Conservation (phyloP, 2,888 invertebrate genomes). For the Pterobdella sp. region DNA sequence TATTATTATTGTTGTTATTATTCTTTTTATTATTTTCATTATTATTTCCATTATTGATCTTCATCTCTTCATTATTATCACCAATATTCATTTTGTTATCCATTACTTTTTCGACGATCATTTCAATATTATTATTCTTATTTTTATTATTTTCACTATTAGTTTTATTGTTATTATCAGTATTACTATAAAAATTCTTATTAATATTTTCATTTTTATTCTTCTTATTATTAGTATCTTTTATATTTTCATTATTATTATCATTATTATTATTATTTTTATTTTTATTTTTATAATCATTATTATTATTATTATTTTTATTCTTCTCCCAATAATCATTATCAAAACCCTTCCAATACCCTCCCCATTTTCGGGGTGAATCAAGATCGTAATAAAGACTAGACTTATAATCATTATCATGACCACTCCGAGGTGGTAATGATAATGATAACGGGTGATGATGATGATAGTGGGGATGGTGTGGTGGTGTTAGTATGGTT, state of each 20-base stretch:
- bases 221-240: background rate
- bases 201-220: background rate
- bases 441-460: conserved; percentile 1
- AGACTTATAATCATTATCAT: background rate
- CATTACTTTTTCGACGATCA: too few species aligned
- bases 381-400: too few species aligned
- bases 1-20: background rate
- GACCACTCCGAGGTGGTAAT: background rate
- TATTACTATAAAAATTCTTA: background rate
- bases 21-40: background rate
- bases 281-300: background rate
- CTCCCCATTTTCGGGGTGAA: background rate
- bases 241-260: background rate
- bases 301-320: background rate
- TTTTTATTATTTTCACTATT: background rate
- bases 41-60: background rate
- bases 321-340: background rate
- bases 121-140: background rate
- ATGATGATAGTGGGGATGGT: conserved; percentile 10
- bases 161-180: background rate
- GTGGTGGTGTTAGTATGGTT: too few species aligned
- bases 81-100: too few species aligned
- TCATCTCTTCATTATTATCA: background rate
- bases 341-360: background rate
- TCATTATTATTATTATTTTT: background rate